Base-by-base conservation (phyloP, 2,888 invertebrate genomes). In the Buathra laborator region DNA sequence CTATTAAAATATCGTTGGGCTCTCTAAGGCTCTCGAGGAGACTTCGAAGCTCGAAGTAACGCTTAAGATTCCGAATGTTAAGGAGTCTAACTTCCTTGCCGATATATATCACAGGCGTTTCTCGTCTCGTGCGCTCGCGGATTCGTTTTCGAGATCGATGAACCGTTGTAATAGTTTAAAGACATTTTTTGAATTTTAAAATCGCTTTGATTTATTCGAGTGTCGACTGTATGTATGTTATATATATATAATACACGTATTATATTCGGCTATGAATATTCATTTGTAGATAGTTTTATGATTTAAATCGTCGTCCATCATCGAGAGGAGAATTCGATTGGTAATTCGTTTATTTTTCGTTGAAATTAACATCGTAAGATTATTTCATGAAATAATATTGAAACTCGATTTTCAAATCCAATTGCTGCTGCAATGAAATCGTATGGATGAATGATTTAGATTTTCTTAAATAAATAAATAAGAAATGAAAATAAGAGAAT, bases 1-100 rank as follows among this genome's bases (percentile, higher is more conserved):
- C 88, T 89, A 87, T 89, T 89, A 89, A 68, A 78, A 78, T 68
- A 78, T 78, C 78, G 68, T 67, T 44, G 44, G 56, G 51, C 43
- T 24, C 48, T 19, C 56, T 71, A 24, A 56, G 75, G 51, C 19
- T 32, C 37, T 62, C 56, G 56, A 37, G 37, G 32, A 74, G 46
- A 14, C 37, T 32, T 46, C 64, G 62, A 62, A n/a, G 62, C 10
- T 37, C 62, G 62, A 46, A 16, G 64, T 32, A 51, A 64, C 16
- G 51, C 75, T 19, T 32, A 64, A 48, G 32, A 51, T 64, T 32
- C 64, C 32, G 64, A 51, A 75, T 37, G 48, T 48, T 16, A 48
- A 32, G 62, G 32, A 14, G 5, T 14, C 9, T 14, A 19, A 56
- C 19, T 53, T 9, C 19, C 19, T 10, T 16, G 44, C 37, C 72